phyloP scores from a whole-genome alignment of 2,113 vertebrate genomes.

The Rattus rattus region DNA sequence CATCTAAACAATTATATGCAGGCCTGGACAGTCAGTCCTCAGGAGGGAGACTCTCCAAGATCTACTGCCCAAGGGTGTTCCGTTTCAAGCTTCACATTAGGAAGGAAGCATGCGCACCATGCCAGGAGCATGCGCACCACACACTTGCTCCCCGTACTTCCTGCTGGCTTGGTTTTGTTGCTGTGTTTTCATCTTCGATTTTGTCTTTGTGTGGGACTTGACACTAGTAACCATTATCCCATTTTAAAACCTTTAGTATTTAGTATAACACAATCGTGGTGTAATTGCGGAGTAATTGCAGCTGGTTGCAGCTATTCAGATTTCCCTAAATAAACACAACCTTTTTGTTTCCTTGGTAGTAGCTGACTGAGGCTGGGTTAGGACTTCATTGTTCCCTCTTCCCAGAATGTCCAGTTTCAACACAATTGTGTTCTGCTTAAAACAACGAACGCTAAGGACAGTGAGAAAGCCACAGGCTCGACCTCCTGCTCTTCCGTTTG shows the following conservation, averaged over 20 bases:
- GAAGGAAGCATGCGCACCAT: not conserved
- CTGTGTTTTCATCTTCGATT: not conserved
- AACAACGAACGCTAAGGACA: not conserved
- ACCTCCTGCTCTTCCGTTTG: not conserved
- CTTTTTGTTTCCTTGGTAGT: not conserved
- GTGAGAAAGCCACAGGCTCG: not conserved
- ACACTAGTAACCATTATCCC: not conserved
- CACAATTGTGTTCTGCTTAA: not conserved
- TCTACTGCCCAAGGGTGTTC: fast-evolving
- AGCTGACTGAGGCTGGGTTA: not conserved
- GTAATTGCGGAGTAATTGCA: not conserved
- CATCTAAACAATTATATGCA: fast-evolving
- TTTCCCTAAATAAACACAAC: not conserved
- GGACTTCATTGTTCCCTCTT: not conserved
- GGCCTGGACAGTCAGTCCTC: fast-evolving
- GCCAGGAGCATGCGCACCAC: not conserved
- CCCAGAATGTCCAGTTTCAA: not conserved
- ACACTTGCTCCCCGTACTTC: not conserved
- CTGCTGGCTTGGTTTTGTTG: not conserved
- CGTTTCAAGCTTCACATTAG: not conserved
- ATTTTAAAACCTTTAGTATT: not conserved
- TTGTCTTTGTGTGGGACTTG: not conserved
- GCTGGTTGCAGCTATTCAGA: not conserved
- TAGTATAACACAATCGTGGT: too few relatives aligned
- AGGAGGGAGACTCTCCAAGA: too few relatives aligned